Percentiles rank a stretch among this genome's conserved stretches.
Evolutionary conservation across 2,888 invertebrate species (phyloP).

Genomic region (Cheilosia impressa): DNA sequence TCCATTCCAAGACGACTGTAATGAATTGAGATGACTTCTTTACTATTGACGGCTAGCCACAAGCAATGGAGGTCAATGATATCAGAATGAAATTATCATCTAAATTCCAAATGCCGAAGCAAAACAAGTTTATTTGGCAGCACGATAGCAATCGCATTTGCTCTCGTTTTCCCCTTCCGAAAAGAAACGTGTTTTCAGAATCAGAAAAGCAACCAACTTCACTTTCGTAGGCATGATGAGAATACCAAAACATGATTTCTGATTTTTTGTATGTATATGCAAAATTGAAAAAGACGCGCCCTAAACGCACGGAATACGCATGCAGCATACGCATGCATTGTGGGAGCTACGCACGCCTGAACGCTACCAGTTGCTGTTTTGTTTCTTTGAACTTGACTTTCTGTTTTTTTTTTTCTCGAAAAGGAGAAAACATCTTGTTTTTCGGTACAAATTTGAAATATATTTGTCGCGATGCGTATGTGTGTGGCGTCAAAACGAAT

Average conservation of each 20-base stretch:
- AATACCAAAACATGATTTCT: constrained; percentile 52
- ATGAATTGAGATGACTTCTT: constrained; percentile 24
- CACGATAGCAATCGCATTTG: constrained; percentile 36
- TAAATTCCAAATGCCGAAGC: constrained; percentile 5
- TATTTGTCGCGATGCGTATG: constrained; percentile 18
- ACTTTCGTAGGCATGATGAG: constrained; percentile 68
- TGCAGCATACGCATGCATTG: constrained; percentile 8
- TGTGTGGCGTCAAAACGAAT: constrained; percentile 55
- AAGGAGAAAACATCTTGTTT: constrained; percentile 64
- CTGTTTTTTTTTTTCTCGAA: constrained; percentile 52
- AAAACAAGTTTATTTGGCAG: constrained; percentile 23
- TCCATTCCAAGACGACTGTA: constrained; percentile 6
- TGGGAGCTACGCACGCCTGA: constrained; percentile 27
- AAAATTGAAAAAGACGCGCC: constrained; percentile 57
- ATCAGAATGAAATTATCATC: constrained; percentile 24
- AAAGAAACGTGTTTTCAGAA: constrained; percentile 55
- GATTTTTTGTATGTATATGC: constrained; percentile 48
- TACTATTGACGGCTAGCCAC: constrained; percentile 3
- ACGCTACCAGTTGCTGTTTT: constrained; percentile 30
- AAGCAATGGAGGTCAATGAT: constrained; percentile 52
- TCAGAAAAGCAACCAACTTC: constrained; percentile 64
- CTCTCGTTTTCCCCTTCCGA: constrained; percentile 53
- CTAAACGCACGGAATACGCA: constrained; percentile 38
- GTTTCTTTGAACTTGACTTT: constrained; percentile 51
- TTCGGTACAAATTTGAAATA: constrained; percentile 57